Evolutionary conservation across 2,888 invertebrate genomes (phyloP).

Genomic region (Epinotia brunnichana): DNA sequence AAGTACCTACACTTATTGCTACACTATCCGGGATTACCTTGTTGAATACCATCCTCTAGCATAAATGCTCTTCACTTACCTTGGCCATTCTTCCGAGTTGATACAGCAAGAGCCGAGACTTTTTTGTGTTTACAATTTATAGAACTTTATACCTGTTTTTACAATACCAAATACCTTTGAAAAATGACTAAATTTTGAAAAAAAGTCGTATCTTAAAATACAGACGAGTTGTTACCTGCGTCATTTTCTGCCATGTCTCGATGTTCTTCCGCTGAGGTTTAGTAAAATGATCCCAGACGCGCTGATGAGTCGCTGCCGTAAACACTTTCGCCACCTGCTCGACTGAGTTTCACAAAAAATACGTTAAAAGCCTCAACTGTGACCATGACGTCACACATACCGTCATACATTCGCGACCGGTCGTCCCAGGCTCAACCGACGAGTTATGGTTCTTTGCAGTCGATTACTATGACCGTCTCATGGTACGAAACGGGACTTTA

Average conservation of each 20-base stretch:
- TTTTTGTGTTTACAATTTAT: neutral
- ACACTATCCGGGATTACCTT: conserved; percentile 26
- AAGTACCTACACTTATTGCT: neutral
- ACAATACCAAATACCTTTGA: neutral
- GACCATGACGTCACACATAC: conserved; percentile 70
- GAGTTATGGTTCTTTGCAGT: conserved; percentile 49
- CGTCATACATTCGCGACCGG: conserved; percentile 67
- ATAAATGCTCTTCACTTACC: conserved; percentile 42
- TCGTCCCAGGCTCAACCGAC: conserved; percentile 57
- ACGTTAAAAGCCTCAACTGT: conserved; percentile 69
- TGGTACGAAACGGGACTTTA: conserved; percentile 50
- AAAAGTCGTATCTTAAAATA: conserved; percentile 7
- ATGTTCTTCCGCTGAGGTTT: conserved; percentile 99
- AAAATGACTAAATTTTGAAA: neutral
- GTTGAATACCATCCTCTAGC: conserved; percentile 41
- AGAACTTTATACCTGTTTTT: neutral
- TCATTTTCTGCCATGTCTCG: conserved; percentile 98
- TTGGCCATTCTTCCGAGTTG: conserved; percentile 53
- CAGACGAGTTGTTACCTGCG: conserved; percentile 86
- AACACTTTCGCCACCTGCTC: conserved; percentile 99
- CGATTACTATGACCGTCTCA: conserved; percentile 58
- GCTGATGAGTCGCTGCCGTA: conserved; percentile 97
- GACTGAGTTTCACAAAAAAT: conserved; percentile 88
- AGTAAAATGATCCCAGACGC: conserved; percentile 99
- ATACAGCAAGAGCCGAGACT: conserved; percentile 14